Percentiles rank a stretch among this genome's conserved stretches.
Conservation (phyloP, 2,888 invertebrate genomes). For the Athalia rosae region DNA sequence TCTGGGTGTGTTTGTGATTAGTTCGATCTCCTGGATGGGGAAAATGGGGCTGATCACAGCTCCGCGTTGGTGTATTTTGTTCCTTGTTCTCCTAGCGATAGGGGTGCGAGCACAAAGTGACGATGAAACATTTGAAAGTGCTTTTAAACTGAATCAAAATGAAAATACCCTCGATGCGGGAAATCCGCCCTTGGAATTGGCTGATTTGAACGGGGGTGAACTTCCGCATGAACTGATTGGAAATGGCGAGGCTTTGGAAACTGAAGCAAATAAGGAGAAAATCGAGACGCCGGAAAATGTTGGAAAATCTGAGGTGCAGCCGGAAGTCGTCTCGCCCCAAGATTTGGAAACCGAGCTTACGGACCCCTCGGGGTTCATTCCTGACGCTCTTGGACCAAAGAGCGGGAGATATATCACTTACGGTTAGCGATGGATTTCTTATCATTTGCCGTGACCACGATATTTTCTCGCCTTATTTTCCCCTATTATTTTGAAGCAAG, state of each 20-base stretch:
- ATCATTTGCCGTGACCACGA: conserved; percentile 68
- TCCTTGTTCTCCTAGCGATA: background rate
- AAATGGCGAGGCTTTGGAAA: conserved; percentile 12
- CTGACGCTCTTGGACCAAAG: conserved; percentile 54
- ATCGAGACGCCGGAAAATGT: conserved; percentile 30
- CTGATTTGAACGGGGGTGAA: conserved; percentile 54
- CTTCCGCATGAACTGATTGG: background rate
- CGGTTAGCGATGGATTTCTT: conserved; percentile 65
- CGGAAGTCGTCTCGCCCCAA: background rate
- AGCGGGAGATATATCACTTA: conserved; percentile 67
- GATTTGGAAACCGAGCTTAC: conserved; percentile 26
- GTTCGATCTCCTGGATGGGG: conserved; percentile 37
- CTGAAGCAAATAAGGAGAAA: conserved; percentile 2
- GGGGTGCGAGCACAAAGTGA: conserved; percentile 45
- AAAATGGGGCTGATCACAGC: conserved; percentile 45
- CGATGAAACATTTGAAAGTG: conserved; percentile 59
- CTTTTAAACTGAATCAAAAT: conserved; percentile 55
- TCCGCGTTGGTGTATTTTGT: conserved; percentile 7
- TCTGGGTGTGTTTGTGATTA: conserved; percentile 55
- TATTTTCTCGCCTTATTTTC: too few species aligned
- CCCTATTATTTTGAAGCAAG: too few species aligned
- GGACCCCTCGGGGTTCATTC: conserved; percentile 29
- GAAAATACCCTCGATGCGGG: background rate
- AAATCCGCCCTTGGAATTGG: conserved; percentile 51
- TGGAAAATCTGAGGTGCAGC: background rate